Base-by-base conservation (phyloP, 1,140 invertebrate species). In the Hylaeus anthracinus region DNA sequence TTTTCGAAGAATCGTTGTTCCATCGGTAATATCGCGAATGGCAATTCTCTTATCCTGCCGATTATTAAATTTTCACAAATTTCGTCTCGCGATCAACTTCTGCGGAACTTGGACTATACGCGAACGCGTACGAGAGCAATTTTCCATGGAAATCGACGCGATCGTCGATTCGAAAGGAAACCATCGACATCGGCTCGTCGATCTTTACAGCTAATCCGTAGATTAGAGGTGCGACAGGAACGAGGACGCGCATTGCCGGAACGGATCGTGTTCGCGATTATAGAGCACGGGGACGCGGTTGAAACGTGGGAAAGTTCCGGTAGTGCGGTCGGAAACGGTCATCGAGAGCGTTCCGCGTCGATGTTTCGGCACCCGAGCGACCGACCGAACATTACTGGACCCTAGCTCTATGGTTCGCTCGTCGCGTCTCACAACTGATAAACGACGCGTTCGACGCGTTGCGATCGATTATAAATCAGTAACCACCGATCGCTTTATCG, bases 261-360 rank as follows among this genome's bases (percentile, higher is more conserved):
- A 6, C 12, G 72, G 45, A 75, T 69, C 72, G 72, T 69, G 79
- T 75, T 37, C 64, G 48, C 79, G 72, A 80, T 80, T 75, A 80
- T 75, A 64, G 72, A 67, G 69, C 63, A 56, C 78, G 56, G 41
- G 78, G 53, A 64, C 66, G 79, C 72, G 73, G 64, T 72, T 80
- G 79, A 75, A 84, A 76, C 72, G 79, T 53, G 72, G 26, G 61
- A 70, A 81, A 84, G 61, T 84, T 84, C 79, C 79, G 69, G 51
- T 72, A 72, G 73, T 60, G 73, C 61, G 80, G 80, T 78, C 75
- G 80, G 80, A 82, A 82, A 82, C 70, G 67, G 61, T 9, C 74
- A 51, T 71, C 53, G 75, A 72, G 9, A 51, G 51, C 80, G 67
- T 67, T 75, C 72, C 72, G 79, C 72, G 45, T 75, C 37, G 55